Base-by-base conservation (phyloP, 2,888 invertebrate species). In the Panorpa germanica region DNA sequence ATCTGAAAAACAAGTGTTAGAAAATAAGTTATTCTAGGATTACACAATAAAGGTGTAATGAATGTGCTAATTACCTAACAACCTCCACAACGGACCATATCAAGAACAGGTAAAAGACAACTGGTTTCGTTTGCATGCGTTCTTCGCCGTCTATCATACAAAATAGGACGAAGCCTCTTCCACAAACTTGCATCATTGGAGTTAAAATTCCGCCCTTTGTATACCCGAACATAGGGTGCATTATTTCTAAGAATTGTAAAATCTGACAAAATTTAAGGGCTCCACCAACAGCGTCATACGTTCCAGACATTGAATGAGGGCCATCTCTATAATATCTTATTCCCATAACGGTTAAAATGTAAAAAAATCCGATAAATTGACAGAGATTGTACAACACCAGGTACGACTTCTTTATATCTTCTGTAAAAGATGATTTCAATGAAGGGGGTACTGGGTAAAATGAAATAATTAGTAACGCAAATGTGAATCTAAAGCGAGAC, bases 181-280 rank as follows among this genome's bases (percentile, higher is more conserved):
- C 90, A 16, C 64, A 59, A 16, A 82, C 70, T 65, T 93, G 91
- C 30, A 83, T 38, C 28, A 80, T 61, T 3, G 88, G 71, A 12
- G 77, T 59, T 2, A 81, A 29, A 0, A 66, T 55, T 10, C 72
- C 67, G 13, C 85, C 81, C 59, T 70, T 78, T 2, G 88, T 85
- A 45, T 86, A 82, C 2, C 88, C 85, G 47, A 90, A 72, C 26
- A 90, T 43, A 0, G 90, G 81, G 60, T 93, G 86, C 58, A 91
- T 60, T 2, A 90, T 71, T 58, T 93, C 93, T 36, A 93, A 49
- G 42, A 78, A 70, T 51, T 88, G 83, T 42, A 83, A 53, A 2
- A 82, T 48, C 43, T 90, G 88, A 19, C 83, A 62, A 44, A 83
- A 80, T 49, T 77, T 76, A 56, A 86, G 65, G 0, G 73, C 72